Conservation (phyloP, 2,113 vertebrate genomes). For the Sorex fumeus region DNA sequence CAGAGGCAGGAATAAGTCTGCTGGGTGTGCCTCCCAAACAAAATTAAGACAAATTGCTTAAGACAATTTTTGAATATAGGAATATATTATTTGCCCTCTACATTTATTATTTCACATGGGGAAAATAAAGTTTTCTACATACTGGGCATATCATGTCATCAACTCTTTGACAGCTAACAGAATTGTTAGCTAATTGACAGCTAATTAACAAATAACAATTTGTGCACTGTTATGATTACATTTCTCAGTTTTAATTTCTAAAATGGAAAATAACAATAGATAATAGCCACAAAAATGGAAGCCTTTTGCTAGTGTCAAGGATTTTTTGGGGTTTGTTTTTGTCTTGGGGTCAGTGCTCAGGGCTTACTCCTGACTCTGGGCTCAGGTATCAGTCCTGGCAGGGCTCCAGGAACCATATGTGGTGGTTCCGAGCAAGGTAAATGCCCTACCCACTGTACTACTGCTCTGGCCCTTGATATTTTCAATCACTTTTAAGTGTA, state of each 20-base stretch:
- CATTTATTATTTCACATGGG: not conserved
- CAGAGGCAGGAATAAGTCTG: too few relatives aligned
- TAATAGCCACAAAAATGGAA: not conserved
- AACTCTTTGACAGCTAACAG: not conserved
- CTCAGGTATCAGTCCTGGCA: too few relatives aligned
- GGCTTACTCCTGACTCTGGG: too few relatives aligned
- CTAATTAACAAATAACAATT: not conserved
- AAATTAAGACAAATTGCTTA: not conserved
- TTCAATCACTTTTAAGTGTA: slow-evolving; percentile 19
- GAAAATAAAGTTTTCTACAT: not conserved
- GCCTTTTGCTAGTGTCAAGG: not conserved
- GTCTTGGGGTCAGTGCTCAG: too few relatives aligned
- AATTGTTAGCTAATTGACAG: too few relatives aligned
- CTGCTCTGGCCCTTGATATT: too few relatives aligned
- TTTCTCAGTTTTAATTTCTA: slow-evolving; percentile 23
- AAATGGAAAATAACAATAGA: slow-evolving; percentile 5
- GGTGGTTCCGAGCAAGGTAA: too few relatives aligned
- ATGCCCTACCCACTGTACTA: too few relatives aligned
- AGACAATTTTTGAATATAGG: not conserved
- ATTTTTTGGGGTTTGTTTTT: too few relatives aligned
- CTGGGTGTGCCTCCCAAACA: too few relatives aligned
- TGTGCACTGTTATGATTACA: not conserved
- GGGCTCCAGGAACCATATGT: too few relatives aligned
- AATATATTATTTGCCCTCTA: not conserved
- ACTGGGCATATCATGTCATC: not conserved